Evolutionary conservation across 2,888 invertebrate genomes (phyloP).

Genomic region (Netelia fuscicornis): DNA sequence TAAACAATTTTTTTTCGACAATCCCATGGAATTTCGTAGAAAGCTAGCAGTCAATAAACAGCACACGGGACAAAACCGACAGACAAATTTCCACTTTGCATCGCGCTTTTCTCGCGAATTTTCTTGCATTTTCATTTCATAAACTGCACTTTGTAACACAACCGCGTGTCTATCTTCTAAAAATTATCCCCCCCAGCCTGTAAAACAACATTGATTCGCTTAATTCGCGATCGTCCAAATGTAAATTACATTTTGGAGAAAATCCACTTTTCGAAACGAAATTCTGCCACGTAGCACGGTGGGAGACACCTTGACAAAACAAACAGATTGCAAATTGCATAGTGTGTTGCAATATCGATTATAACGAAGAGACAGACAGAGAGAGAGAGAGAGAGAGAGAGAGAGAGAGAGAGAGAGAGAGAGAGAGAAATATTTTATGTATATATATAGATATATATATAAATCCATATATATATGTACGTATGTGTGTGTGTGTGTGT

Average conservation of each 20-base stretch:
- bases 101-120: constrained; percentile 5
- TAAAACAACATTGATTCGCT: neutral
- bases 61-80: neutral
- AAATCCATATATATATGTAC: neutral
- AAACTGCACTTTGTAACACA: neutral
- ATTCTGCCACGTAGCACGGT: neutral
- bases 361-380: constrained; percentile 24
- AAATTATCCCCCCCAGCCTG: neutral
- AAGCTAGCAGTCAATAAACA: neutral
- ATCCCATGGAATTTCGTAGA: neutral
- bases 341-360: constrained; percentile 57
- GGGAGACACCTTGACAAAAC: constrained; percentile 17
- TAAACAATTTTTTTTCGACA: no score
- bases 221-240: neutral
- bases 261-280: neutral
- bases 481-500: constrained; percentile 1
- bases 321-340: constrained; percentile 37
- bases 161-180: neutral
- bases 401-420: constrained; percentile 9
- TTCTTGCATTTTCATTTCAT: neutral
- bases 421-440: constrained; percentile 12
- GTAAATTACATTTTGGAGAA: neutral
- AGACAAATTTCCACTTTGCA: constrained; percentile 19
- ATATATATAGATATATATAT: neutral
- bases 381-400: constrained; percentile 27